Evolutionary conservation across 2,888 invertebrate species (phyloP).

Genomic region (Onthophagus sagittarius): DNA sequence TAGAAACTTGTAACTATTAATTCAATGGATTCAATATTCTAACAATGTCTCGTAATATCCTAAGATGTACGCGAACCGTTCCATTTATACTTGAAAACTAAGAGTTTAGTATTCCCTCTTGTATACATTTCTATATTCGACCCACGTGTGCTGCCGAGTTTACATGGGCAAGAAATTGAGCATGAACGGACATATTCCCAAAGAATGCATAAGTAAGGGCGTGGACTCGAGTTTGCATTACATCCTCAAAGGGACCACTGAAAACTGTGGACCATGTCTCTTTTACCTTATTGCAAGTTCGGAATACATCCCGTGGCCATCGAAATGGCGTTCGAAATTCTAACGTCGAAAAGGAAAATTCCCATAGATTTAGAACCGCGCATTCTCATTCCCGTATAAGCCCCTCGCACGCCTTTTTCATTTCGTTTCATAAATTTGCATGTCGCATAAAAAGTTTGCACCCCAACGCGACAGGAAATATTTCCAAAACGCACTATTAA

Average conservation of each 20-base stretch:
- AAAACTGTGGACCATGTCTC: background rate
- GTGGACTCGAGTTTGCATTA: background rate
- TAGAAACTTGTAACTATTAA: too few relatives aligned
- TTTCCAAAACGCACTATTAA: background rate
- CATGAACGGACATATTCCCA: slow-evolving; percentile 10
- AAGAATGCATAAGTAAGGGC: slow-evolving; percentile 11
- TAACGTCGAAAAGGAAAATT: background rate
- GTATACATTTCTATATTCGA: slow-evolving; percentile 4
- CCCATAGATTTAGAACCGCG: background rate
- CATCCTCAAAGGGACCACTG: slow-evolving; percentile 4
- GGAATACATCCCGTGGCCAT: background rate
- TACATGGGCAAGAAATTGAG: slow-evolving; percentile 9
- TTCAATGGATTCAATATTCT: too few relatives aligned
- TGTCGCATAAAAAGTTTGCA: background rate
- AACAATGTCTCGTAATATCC: background rate
- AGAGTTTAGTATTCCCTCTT: background rate
- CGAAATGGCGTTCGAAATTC: background rate
- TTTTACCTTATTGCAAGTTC: background rate
- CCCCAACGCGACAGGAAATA: background rate
- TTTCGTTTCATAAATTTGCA: background rate
- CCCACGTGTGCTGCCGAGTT: background rate
- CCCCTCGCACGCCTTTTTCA: slow-evolving; percentile 1
- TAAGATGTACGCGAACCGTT: background rate
- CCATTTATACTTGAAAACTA: background rate
- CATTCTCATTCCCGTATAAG: background rate